Base-by-base conservation (phyloP, 2,888 invertebrate species). In the Melanchra persicariae region DNA sequence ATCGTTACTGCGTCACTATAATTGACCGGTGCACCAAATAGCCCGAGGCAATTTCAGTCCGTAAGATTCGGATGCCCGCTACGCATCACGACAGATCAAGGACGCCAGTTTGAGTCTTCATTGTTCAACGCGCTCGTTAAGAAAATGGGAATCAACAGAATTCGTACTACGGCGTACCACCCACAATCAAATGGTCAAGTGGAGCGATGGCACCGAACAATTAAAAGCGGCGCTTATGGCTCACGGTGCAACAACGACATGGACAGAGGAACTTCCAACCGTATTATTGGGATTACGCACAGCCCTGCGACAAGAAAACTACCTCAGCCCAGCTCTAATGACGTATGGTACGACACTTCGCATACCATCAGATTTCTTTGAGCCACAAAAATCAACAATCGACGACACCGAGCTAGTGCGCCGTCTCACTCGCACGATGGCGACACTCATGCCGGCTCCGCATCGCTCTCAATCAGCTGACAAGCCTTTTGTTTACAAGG, bases 1-100 rank as follows among this genome's bases (percentile, higher is more conserved):
- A n/a, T n/a, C n/a, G 57, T 15, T 79, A 54, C 74, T 75, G 10
- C 10, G 51, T 63, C 10, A 70, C 70, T 17, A 37, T 70, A 1
- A 63, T 70, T 19, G 58, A 63, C 34, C 43, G 69, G n/a, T 63
- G 57, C 40, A 63, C 63, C 10, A 62, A 51, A 26, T 70, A 63
- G 62, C 62, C 57, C n/a, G 63, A 63, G 43, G 69, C 57, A 9
- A 5, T 62, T 15, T 58, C 69, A 4, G 51, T 70, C 1, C 37
- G 45, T 45, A 19, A 45, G 45, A 45, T 45, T 45, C 45, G 45
- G 45, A 1, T 45, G 45, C 45, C 45, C 45, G 45, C 45, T 45
- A 45, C 45, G 45, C 45, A 45, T 45, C 19, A 45, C 45, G 19
- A 45, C 45, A 19, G 45, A 45, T 19, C 45, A 45, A 45, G 45